Percentiles rank a stretch among this genome's conserved stretches.
These are phyloP conservation scores for Phainopepla nitens DNA, from an alignment of 2,113 vertebrate genomes.

Conservation along the genomic window DNA sequence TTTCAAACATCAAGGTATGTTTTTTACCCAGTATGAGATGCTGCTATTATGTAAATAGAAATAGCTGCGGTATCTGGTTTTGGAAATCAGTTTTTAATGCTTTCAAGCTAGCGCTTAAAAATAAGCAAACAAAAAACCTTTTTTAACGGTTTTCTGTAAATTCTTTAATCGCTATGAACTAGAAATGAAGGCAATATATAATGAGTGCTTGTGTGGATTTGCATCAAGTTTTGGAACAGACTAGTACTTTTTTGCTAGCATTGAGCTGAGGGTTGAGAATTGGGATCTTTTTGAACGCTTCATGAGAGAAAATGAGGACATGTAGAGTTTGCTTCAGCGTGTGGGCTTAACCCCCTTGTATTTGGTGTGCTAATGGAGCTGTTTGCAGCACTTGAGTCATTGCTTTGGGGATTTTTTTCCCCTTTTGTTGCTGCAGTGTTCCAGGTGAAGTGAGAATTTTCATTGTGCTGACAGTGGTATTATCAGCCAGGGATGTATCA, in stretches of 20 bases:
- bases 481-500: neutral
- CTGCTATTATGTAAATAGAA: neutral
- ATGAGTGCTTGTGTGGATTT: neutral
- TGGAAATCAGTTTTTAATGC: neutral
- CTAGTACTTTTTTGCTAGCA: neutral
- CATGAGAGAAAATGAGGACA: neutral
- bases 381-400: neutral
- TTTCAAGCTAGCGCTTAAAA: neutral
- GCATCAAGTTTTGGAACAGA: neutral
- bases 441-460: neutral
- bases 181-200: neutral
- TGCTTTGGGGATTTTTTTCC: neutral
- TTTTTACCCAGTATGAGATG: neutral
- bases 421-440: neutral
- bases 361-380: neutral
- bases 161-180: neutral
- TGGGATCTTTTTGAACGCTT: neutral
- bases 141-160: neutral
- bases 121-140: neutral
- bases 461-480: neutral
- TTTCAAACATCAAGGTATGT: neutral
- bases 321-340: neutral
- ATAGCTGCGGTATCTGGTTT: neutral
- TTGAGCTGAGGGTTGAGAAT: neutral
- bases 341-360: neutral